phyloP scores from a whole-genome alignment of 2,888 invertebrate species.

The Globia sparganii region DNA sequence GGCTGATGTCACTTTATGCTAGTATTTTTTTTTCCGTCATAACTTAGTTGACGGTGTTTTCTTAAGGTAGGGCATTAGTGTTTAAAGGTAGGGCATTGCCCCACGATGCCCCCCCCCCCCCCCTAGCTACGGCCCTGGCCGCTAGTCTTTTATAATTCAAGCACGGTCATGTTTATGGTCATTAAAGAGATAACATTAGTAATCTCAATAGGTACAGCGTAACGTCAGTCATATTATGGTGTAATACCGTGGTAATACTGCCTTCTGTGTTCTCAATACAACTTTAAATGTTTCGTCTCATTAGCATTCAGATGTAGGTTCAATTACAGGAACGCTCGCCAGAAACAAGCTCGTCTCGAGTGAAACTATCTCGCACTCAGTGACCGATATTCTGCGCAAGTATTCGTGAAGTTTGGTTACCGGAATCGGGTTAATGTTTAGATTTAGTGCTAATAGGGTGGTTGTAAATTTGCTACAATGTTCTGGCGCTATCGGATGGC shows the following conservation, averaged over 20 bases:
- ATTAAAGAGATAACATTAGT: slow-evolving; percentile 22
- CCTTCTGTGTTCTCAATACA: neutral
- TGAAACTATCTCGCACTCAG: slow-evolving; percentile 77
- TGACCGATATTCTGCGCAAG: slow-evolving; percentile 84
- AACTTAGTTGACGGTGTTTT: too few species aligned
- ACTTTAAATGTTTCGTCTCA: slow-evolving; percentile 38
- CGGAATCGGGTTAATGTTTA: slow-evolving; percentile 90
- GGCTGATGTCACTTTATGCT: too few species aligned
- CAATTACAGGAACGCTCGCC: slow-evolving; percentile 65
- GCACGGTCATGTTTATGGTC: slow-evolving; percentile 10
- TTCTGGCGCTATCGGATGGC: slow-evolving; percentile 89
- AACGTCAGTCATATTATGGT: neutral
- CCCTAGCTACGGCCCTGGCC: too few species aligned
- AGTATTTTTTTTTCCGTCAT: too few species aligned
- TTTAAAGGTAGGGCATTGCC: too few species aligned
- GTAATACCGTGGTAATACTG: neutral
- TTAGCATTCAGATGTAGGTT: slow-evolving; percentile 67
- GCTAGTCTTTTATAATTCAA: slow-evolving; percentile 17
- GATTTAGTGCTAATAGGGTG: slow-evolving; percentile 90
- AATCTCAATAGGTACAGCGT: neutral
- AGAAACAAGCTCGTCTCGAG: slow-evolving; percentile 73
- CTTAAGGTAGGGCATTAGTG: too few species aligned
- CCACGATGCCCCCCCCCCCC: too few species aligned
- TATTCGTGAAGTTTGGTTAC: slow-evolving; percentile 87
- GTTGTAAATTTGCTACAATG: slow-evolving; percentile 89